Base-by-base conservation (phyloP, 1,140 invertebrate genomes). In the Drosophila micromelanica region DNA sequence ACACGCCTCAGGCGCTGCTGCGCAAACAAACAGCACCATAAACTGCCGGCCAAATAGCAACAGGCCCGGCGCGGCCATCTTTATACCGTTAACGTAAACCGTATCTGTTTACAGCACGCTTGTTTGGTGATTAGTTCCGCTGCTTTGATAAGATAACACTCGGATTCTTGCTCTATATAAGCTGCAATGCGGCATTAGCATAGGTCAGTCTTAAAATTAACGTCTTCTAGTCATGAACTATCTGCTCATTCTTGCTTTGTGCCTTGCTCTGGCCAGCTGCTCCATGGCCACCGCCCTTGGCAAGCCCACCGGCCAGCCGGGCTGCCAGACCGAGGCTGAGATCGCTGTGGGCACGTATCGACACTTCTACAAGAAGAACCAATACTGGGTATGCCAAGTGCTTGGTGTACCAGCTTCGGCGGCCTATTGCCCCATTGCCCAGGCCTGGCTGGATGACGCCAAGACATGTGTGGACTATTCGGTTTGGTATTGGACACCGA, bases 1-100 rank as follows among this genome's bases (percentile, higher is more conserved):
- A 23, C 30, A 32, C 9, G 27, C 5, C 5, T 27, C 61, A 59
- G 42, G 48, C 35, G 48, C 48, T 15, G n/a, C 32, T 42, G 40
- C 72, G 51, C 74, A 85, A 85, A 86, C 78, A 86, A 87, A 87
- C 81, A 87, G 75, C 43, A 52, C 64, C 74, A 82, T 86, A 87
- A 87, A 86, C 68, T 61, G 67, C 52, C 67, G 49, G 57, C 75
- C 57, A 84, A 82, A 73, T 78, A 48, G 62, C 52, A 77, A 71
- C 38, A 57, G 59, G 38, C 37, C 20, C 43, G 12, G 49, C 30
- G 7, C 13, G 3, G 17, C 60, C 60, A 12, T 45, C 5, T n/a
- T 12, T 17, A 20, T 2, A 27, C 38, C 40, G 42, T 42, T 15
- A 56, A 30, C 4, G n/a, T 32, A 49, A 30, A 2, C 30, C 15